Conservation (phyloP, 2,888 invertebrate genomes). For the Eudemis profundana region DNA sequence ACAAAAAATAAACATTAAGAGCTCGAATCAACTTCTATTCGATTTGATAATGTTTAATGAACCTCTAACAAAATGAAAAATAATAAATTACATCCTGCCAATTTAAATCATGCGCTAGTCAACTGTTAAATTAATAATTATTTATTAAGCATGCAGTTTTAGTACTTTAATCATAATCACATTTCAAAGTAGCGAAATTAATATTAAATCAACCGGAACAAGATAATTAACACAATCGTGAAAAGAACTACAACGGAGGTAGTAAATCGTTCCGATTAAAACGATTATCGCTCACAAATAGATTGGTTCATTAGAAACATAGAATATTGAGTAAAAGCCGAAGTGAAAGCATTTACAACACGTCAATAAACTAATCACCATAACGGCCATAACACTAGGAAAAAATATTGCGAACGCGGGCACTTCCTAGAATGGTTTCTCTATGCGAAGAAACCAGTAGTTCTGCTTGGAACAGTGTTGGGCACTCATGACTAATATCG, state of each 20-base stretch:
- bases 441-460: slow-evolving; percentile 34
- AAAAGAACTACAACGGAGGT: slow-evolving; percentile 22
- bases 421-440: slow-evolving; percentile 68
- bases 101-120: not conserved
- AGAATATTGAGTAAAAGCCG: slow-evolving; percentile 49
- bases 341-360: slow-evolving; percentile 72
- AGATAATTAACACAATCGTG: slow-evolving; percentile 14
- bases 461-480: too few species aligned
- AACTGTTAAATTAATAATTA: not conserved
- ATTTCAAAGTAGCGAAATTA: slow-evolving; percentile 1
- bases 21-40: not conserved
- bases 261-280: slow-evolving; percentile 23
- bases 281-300: slow-evolving; percentile 9
- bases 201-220: slow-evolving; percentile 13
- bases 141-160: not conserved
- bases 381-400: slow-evolving; percentile 64
- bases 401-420: slow-evolving; percentile 62
- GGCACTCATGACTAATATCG: too few species aligned
- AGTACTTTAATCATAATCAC: not conserved
- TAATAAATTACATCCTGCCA: not conserved
- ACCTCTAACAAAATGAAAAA: too few species aligned
- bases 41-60: not conserved
- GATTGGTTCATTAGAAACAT: slow-evolving; percentile 26
- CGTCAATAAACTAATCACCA: slow-evolving; percentile 63
- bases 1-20: too few species aligned